Conservation (phyloP, 2,113 vertebrate species). For the Piprites chloris region DNA sequence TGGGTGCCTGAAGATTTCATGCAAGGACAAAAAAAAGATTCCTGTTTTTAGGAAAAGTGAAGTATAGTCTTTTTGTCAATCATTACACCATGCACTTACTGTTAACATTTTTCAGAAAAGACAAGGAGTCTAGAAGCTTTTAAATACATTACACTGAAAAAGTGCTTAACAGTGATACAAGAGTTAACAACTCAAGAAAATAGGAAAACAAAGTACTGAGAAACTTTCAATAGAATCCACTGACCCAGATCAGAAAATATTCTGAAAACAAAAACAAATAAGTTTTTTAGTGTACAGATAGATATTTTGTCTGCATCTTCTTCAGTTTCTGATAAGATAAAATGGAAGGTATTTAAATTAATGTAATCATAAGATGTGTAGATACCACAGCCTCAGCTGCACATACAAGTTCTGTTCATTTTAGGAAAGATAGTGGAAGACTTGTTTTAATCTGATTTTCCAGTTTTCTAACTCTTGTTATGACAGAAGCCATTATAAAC, state of each 20-base stretch:
- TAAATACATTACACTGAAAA: not conserved
- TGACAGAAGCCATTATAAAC: not conserved
- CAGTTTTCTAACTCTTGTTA: not conserved
- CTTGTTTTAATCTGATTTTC: not conserved
- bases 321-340: not conserved
- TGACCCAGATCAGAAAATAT: not conserved
- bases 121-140: not conserved
- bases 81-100: not conserved
- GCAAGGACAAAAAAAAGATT: not conserved
- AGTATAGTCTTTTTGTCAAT: not conserved
- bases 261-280: not conserved
- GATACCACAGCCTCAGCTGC: not conserved
- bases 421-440: not conserved
- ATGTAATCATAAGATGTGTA: not conserved
- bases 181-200: not conserved
- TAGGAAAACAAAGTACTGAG: not conserved
- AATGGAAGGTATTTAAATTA: not conserved
- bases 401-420: not conserved
- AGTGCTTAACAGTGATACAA: not conserved
- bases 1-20: not conserved
- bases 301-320: not conserved
- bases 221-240: not conserved
- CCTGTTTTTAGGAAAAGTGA: not conserved
- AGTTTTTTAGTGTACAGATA: rapidly evolving
- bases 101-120: not conserved